Base-by-base conservation (phyloP, 2,797 vertebrate genomes). In the Emys orbicularis region DNA sequence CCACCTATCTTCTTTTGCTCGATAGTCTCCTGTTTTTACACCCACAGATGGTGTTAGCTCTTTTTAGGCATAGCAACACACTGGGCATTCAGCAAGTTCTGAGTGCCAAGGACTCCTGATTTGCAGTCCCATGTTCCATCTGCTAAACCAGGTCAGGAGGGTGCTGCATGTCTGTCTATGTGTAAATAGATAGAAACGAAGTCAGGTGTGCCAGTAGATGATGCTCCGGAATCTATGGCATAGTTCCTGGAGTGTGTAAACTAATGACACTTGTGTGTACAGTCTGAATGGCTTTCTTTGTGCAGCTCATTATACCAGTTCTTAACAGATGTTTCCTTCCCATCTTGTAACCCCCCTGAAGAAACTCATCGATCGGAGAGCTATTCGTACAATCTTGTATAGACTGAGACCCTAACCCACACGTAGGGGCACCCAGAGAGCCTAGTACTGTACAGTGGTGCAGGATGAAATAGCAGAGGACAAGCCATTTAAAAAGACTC, bases 401-500 rank as follows among this genome's bases (percentile, higher is more conserved):
- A n/a, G 34, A 16, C 18, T 34, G 31, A 61, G 59, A 34, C 31
- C 6, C 31, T 61, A 61, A 61, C 34, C 18, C 8, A 37, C 34
- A 34, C 7, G 57, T 44, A 49, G 79, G 19, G 68, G 27, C 56
- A 16, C 6, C 18, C 37, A n/a, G 83, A 37, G 57, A 84, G 93
- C 4, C 8, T 85, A 90, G 47, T 84, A 19, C 6, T 11, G 41
- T 52, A 16, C 11, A 27, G 12, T 57, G 16, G n/a, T 16, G 12
- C 79, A 9, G 61, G 81, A 87, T 77, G 61, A 93, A 87, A 92
- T 29, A 68, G n/a, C 18, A 93, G 57, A 56, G 31, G 34, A 13
- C 88, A 92, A 90, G 41, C 13, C 79, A 74, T 86, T 81, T 94
- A 16, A 91, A 95, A 90, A 54, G 23, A 54, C 54, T 25, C 54